These are phyloP conservation scores for Octodon degus DNA, from an alignment of 2,113 vertebrate species.

Conservation along the genomic window DNA sequence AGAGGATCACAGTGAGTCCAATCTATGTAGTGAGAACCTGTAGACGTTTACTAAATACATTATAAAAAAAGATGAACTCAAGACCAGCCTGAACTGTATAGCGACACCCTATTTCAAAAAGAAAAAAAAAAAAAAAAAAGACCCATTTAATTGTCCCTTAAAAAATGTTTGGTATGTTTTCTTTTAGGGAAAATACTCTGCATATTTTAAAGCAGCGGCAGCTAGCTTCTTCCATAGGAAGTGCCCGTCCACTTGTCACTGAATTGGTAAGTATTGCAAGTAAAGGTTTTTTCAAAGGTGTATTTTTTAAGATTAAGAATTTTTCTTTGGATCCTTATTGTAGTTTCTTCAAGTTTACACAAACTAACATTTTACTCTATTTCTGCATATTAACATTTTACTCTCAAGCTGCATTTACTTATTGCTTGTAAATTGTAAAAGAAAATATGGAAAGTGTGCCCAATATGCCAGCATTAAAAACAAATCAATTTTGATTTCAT, in stretches of 20 bases:
- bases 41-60: too few relatives aligned
- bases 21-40: too few relatives aligned
- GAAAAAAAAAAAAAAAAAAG: too few relatives aligned
- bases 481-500: constrained; percentile 10
- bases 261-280: constrained; percentile 91
- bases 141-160: background rate
- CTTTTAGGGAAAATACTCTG: constrained; percentile 96
- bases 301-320: background rate
- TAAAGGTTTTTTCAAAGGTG: constrained; percentile 42
- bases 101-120: too few relatives aligned
- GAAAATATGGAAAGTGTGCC: background rate
- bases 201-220: constrained; percentile 92
- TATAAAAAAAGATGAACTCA: too few relatives aligned
- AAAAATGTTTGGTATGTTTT: constrained; percentile 49
- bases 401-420: constrained; percentile 13
- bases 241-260: constrained; percentile 93
- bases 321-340: constrained; percentile 35
- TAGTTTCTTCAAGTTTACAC: background rate
- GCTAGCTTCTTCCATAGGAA: constrained; percentile 84
- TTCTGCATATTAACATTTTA: background rate
- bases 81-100: too few relatives aligned
- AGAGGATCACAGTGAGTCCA: too few relatives aligned
- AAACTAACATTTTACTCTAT: background rate
- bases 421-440: background rate
- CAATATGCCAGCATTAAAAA: constrained; percentile 50